Evolutionary conservation across 2,113 vertebrate genomes (phyloP).

Genomic region (Petroica traversi): DNA sequence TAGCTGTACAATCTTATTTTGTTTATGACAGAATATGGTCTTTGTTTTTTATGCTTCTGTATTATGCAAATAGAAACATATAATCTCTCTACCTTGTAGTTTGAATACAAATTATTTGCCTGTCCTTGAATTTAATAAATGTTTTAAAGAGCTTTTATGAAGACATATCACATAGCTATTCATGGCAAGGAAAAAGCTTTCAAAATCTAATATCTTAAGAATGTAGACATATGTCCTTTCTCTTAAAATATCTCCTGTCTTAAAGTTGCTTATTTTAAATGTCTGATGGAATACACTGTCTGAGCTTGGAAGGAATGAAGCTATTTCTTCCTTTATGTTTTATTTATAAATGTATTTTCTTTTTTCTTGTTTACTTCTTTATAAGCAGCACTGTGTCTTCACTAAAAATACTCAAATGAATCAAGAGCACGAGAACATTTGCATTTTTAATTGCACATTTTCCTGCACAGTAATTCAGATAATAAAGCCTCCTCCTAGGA

Average conservation of each 20-base stretch:
- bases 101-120: background rate
- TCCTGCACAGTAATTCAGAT: background rate
- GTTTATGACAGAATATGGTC: background rate
- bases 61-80: slow-evolving; percentile 26
- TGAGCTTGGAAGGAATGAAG: background rate
- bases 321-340: background rate
- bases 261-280: background rate
- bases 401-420: background rate
- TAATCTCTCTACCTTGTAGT: background rate
- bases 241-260: background rate
- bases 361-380: background rate
- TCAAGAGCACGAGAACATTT: background rate
- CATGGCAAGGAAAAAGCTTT: background rate
- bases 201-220: background rate
- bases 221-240: background rate
- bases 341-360: background rate
- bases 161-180: background rate
- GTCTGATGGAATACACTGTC: background rate
- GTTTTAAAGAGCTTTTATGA: background rate
- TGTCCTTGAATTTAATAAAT: background rate
- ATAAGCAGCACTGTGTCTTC: background rate
- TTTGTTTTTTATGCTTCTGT: background rate
- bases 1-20: background rate
- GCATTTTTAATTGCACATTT: background rate
- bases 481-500: background rate